Percentiles rank a stretch among this genome's conserved stretches.
Conservation (phyloP, 2,888 invertebrate species). For the Drosophila buzzatii region DNA sequence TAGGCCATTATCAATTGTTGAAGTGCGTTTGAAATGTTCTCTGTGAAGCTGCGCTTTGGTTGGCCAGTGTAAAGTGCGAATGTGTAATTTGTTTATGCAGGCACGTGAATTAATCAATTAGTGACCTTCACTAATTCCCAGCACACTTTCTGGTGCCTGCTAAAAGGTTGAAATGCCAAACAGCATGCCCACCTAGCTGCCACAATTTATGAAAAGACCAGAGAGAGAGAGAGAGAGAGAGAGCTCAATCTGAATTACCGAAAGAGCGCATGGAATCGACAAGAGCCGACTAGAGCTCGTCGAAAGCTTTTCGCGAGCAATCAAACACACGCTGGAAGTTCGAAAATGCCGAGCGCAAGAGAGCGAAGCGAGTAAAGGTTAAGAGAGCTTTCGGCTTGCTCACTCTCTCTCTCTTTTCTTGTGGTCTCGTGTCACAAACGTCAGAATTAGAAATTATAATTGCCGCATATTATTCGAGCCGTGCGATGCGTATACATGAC, state of each 20-base stretch:
- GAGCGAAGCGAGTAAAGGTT: slow-evolving; percentile 17
- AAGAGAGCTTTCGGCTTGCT: slow-evolving; percentile 53
- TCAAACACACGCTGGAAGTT: slow-evolving; percentile 45
- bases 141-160: slow-evolving; percentile 56
- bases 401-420: slow-evolving; percentile 21
- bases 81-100: slow-evolving; percentile 22
- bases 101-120: slow-evolving; percentile 76
- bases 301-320: slow-evolving; percentile 40
- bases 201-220: slow-evolving; percentile 35
- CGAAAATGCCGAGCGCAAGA: slow-evolving; percentile 40
- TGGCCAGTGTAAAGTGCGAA: slow-evolving; percentile 8
- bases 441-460: slow-evolving; percentile 80
- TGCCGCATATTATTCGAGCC: slow-evolving; percentile 76
- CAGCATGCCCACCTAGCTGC: slow-evolving; percentile 53
- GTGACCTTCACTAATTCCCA: slow-evolving; percentile 69
- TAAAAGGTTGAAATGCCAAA: slow-evolving; percentile 78
- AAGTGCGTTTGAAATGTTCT: slow-evolving; percentile 23
- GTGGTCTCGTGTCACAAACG: slow-evolving; percentile 59
- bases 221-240: slow-evolving; percentile 13
- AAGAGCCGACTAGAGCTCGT: slow-evolving; percentile 2
- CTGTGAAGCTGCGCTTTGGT: not conserved
- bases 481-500: slow-evolving; percentile 60
- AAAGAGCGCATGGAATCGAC: slow-evolving; percentile 6
- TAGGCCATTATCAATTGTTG: slow-evolving; percentile 75
- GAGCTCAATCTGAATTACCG: not conserved